phyloP scores from a whole-genome alignment of 2,888 invertebrate genomes.

The Hemistola chrysoprasaria region DNA sequence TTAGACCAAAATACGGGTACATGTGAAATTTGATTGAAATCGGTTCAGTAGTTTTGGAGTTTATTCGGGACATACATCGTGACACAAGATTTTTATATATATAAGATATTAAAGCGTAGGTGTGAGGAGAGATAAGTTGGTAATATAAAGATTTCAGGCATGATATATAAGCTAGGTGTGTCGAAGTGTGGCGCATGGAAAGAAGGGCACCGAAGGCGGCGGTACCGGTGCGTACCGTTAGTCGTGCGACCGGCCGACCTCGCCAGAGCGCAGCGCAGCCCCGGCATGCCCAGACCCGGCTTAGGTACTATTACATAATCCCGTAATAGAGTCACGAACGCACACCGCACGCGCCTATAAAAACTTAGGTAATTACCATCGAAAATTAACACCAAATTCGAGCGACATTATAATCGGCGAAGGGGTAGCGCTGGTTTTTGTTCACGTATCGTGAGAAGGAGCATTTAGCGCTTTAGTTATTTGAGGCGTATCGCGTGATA shows the following conservation, averaged over 20 bases:
- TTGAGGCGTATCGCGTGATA: constrained; percentile 62
- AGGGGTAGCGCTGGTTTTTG: constrained; percentile 39
- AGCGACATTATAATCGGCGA: constrained; percentile 45
- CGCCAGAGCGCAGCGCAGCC: constrained; percentile 30
- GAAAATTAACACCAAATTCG: constrained; percentile 49
- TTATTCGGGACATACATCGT: no score
- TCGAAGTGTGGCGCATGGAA: constrained; percentile 26
- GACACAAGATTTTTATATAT: no score
- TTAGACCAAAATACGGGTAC: no score
- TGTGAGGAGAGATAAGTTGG: no score
- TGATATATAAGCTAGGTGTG: no score
- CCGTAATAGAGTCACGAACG: constrained; percentile 38
- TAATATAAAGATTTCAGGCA: no score
- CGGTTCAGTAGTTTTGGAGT: no score
- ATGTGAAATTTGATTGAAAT: no score
- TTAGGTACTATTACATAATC: constrained; percentile 37
- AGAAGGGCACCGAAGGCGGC: constrained; percentile 39
- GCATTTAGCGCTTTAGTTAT: constrained; percentile 61
- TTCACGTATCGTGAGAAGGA: constrained; percentile 53
- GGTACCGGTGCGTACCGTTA: constrained; percentile 64
- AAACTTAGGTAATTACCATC: constrained; percentile 48
- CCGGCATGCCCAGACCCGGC: constrained; percentile 25
- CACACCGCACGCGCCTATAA: constrained; percentile 42
- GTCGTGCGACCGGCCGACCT: constrained; percentile 39
- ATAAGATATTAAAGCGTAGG: no score